These are phyloP conservation scores for Eilema depressum DNA, from an alignment of 2,888 invertebrate species.

Conservation along the genomic window DNA sequence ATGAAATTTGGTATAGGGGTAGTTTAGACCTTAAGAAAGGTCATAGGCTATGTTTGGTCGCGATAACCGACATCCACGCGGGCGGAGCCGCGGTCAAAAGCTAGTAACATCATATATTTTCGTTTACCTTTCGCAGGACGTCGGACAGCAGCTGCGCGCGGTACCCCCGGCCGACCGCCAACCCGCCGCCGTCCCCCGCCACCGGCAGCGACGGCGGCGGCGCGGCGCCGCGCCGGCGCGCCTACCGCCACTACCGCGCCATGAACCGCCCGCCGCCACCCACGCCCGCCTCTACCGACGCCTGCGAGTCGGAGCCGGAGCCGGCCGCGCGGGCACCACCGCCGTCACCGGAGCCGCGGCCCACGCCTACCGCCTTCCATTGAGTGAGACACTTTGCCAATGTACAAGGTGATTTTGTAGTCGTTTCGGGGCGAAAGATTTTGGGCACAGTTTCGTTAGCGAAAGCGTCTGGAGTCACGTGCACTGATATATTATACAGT, in stretches of 20 bases:
- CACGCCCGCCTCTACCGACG: slow-evolving; percentile 97
- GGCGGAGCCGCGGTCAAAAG: too few species aligned
- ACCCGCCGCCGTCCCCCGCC: slow-evolving; percentile 97
- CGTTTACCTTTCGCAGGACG: slow-evolving; percentile 78
- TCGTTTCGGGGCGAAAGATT: too few species aligned
- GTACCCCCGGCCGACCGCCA: slow-evolving; percentile 94
- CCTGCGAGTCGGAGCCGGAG: slow-evolving; percentile 94
- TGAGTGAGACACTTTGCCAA: background rate
- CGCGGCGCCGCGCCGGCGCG: slow-evolving; percentile 89
- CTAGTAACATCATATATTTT: too few species aligned
- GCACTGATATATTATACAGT: too few species aligned
- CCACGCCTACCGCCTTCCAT: slow-evolving; percentile 2
- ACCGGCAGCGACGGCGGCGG: slow-evolving; percentile 91
- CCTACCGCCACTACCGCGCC: slow-evolving; percentile 93
- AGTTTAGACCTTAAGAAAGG: too few species aligned
- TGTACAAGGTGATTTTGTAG: too few species aligned
- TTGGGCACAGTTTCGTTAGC: too few species aligned
- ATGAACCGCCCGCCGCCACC: slow-evolving; percentile 97
- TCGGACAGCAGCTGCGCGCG: slow-evolving; percentile 89
- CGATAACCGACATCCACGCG: too few species aligned
- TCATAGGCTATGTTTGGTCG: too few species aligned
- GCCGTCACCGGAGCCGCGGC: slow-evolving; percentile 91
- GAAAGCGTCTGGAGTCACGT: too few species aligned
- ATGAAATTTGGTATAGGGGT: too few species aligned
- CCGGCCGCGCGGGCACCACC: slow-evolving; percentile 94